Evolutionary conservation across 2,113 vertebrate genomes (phyloP).

Genomic region (Sterrhoptilus dennistouni): DNA sequence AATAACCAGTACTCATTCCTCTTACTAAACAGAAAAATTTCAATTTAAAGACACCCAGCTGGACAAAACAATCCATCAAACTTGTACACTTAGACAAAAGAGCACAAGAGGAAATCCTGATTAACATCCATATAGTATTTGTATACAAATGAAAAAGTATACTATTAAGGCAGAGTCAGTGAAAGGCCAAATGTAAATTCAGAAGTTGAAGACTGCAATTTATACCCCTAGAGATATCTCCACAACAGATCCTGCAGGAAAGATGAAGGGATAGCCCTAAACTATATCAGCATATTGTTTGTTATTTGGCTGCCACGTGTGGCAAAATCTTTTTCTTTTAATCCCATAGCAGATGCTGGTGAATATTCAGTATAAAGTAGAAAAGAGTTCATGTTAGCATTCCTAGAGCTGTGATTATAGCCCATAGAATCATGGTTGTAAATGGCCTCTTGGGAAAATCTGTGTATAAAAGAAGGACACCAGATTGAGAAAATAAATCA

Average conservation of each 20-base stretch:
- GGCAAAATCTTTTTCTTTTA: constrained; percentile 61
- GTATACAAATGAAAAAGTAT: neutral
- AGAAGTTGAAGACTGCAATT: constrained; percentile 2
- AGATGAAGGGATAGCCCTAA: constrained; percentile 29
- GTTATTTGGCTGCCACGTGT: constrained; percentile 67
- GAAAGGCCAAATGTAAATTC: constrained; percentile 42
- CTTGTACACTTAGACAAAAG: neutral
- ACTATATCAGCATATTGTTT: constrained; percentile 61
- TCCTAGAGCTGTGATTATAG: constrained; percentile 52
- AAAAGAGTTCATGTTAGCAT: constrained; percentile 56
- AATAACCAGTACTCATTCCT: neutral
- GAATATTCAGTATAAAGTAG: constrained; percentile 70
- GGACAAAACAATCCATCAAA: neutral
- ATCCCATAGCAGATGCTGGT: constrained; percentile 68
- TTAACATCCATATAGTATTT: neutral
- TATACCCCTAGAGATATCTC: constrained; percentile 21
- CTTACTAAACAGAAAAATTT: neutral
- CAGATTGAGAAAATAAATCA: constrained; percentile 64
- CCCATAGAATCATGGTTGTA: constrained; percentile 4
- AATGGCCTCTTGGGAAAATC: constrained; percentile 55
- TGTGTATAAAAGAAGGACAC: constrained; percentile 33
- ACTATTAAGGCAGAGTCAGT: constrained; percentile 24
- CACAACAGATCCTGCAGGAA: constrained; percentile 21
- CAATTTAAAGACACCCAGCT: neutral
- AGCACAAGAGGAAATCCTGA: neutral